A percentile compares a stretch with the other conserved stretches of the same genome.
phyloP scores from a whole-genome alignment of 2,888 invertebrate genomes.

The Epinotia demarniana region DNA sequence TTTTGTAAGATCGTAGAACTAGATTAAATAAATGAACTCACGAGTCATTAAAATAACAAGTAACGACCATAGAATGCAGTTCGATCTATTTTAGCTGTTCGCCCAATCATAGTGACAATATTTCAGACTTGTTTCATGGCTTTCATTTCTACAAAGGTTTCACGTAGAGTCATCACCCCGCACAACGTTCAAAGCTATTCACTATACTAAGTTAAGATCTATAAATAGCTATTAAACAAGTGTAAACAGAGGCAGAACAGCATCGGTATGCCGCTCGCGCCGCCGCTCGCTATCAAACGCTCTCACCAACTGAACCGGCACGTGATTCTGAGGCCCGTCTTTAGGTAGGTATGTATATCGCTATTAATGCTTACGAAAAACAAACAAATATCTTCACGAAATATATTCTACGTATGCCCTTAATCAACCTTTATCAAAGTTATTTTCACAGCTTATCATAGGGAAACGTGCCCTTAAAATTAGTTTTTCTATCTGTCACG shows the following conservation, averaged over 20 bases:
- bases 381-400: background rate
- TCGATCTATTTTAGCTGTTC: too few species aligned
- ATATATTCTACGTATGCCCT: too few species aligned
- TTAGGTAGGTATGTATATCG: background rate
- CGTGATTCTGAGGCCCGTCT: conserved; percentile 11
- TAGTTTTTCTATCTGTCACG: too few species aligned
- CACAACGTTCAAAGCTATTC: background rate
- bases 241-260: conserved; percentile 14
- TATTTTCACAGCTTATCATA: too few species aligned
- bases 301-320: conserved; percentile 5
- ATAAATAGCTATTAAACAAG: conserved; percentile 13
- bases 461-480: too few species aligned
- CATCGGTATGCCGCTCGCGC: conserved; percentile 18
- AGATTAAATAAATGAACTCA: too few species aligned
- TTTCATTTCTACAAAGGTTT: background rate
- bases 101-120: too few species aligned
- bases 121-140: too few species aligned
- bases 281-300: conserved; percentile 15
- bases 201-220: conserved; percentile 2
- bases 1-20: too few species aligned
- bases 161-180: background rate
- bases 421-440: too few species aligned
- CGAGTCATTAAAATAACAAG: too few species aligned
- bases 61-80: too few species aligned
- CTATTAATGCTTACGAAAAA: conserved; percentile 6